Conservation (phyloP, 2,888 invertebrate genomes). For the Acronicta leporina region DNA sequence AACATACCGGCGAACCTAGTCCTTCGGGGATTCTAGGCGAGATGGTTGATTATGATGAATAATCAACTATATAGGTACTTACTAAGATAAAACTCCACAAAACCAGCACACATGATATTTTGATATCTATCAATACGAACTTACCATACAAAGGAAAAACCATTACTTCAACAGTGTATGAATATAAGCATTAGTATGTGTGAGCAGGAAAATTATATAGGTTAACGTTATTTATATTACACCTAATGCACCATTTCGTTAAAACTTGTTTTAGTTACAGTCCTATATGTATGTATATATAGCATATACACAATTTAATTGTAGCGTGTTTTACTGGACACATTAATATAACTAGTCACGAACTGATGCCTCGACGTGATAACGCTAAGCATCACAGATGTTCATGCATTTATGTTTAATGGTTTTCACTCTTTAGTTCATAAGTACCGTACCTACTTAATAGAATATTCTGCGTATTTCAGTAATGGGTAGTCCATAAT, state of each 20-base stretch:
- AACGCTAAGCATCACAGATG: conserved; percentile 21
- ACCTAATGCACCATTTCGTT: conserved; percentile 24
- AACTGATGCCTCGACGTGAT: conserved; percentile 32
- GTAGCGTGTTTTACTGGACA: conserved; percentile 36
- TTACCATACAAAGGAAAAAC: background rate
- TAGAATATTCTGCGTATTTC: conserved; percentile 30
- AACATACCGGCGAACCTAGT: too few species aligned
- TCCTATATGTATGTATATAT: background rate
- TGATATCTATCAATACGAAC: background rate
- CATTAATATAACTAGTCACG: conserved; percentile 47
- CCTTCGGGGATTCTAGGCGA: too few species aligned
- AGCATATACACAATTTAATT: conserved; percentile 32
- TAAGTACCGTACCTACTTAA: conserved; percentile 9
- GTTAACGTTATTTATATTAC: conserved; percentile 23
- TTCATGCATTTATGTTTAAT: conserved; percentile 22
- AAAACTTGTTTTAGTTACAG: conserved; percentile 14
- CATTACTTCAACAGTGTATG: background rate
- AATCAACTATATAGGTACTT: too few species aligned
- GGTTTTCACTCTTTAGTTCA: too few species aligned
- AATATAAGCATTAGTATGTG: background rate
- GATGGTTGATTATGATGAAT: too few species aligned
- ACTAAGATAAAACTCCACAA: too few species aligned
- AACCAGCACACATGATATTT: background rate
- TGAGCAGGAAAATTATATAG: conserved; percentile 30
- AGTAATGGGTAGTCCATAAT: conserved; percentile 5